Conservation (phyloP, 2,888 invertebrate genomes). For the Smittia aterrima region DNA sequence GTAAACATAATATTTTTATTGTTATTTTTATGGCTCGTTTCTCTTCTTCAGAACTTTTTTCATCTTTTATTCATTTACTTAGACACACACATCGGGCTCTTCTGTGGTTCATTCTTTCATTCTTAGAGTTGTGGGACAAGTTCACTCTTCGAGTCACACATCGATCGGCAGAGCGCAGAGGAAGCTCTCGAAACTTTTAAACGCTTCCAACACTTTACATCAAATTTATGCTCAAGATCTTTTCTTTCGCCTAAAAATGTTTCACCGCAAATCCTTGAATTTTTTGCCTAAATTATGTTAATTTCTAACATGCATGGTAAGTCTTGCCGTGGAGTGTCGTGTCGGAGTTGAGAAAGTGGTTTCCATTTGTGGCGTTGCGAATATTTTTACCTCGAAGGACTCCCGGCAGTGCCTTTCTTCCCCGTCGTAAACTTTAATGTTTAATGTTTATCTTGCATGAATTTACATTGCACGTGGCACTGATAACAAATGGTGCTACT, state of each 20-base stretch:
- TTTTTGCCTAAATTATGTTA: not conserved
- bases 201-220: too few relatives aligned
- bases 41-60: not conserved
- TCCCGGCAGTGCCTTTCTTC: not conserved
- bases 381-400: not conserved
- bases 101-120: too few relatives aligned
- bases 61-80: conserved; percentile 8
- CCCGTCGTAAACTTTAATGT: not conserved
- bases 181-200: too few relatives aligned
- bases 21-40: not conserved
- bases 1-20: conserved; percentile 11
- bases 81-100: too few relatives aligned
- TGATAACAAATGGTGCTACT: not conserved
- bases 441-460: not conserved
- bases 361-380: not conserved
- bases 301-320: not conserved
- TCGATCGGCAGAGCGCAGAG: too few relatives aligned
- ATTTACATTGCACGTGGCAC: not conserved
- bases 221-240: not conserved
- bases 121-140: too few relatives aligned
- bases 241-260: not conserved
- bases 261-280: too few relatives aligned
- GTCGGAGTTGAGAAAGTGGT: not conserved
- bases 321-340: not conserved
- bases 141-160: too few relatives aligned